phyloP scores from a whole-genome alignment of 2,113 vertebrate species.

The Pseudopipra pipra region DNA sequence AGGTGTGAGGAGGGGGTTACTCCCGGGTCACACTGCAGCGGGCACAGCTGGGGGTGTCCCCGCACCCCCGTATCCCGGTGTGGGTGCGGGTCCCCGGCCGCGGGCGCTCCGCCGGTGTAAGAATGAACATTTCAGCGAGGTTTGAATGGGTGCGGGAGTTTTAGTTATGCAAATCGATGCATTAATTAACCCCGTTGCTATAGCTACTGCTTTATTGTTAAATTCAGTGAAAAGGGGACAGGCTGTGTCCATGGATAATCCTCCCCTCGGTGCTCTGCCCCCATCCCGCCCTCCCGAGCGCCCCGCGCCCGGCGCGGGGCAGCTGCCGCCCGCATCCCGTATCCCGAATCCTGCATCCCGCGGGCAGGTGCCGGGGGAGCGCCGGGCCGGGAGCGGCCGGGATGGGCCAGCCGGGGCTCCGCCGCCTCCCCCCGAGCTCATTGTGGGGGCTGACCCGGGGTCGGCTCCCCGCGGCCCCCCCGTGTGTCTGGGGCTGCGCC shows the following conservation, averaged over 20 bases:
- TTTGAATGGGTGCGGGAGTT: constrained; percentile 41
- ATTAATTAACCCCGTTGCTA: constrained; percentile 66
- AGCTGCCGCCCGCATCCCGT: background rate
- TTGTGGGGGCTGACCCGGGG: background rate
- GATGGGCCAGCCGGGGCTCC: background rate
- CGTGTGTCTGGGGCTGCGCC: background rate
- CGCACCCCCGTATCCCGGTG: background rate
- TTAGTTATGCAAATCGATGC: constrained; percentile 47
- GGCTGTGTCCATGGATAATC: constrained; percentile 15
- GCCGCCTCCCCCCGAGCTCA: background rate
- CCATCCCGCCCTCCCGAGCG: background rate
- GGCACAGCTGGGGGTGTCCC: background rate
- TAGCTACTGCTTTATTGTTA: constrained; percentile 53
- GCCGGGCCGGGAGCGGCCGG: background rate
- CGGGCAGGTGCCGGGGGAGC: background rate
- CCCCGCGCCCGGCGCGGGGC: background rate
- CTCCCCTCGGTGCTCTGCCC: background rate
- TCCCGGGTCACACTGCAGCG: background rate
- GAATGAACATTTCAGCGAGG: background rate
- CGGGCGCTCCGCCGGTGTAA: background rate
- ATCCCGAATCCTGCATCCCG: background rate
- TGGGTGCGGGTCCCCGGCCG: background rate
- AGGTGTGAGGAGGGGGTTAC: background rate
- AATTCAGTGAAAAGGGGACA: constrained; percentile 16
- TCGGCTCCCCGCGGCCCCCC: background rate